Evolutionary conservation across 2,888 invertebrate species (phyloP), one percentile per base, ranked within the genome.

Genomic region (Oscheius sp.): DNA sequence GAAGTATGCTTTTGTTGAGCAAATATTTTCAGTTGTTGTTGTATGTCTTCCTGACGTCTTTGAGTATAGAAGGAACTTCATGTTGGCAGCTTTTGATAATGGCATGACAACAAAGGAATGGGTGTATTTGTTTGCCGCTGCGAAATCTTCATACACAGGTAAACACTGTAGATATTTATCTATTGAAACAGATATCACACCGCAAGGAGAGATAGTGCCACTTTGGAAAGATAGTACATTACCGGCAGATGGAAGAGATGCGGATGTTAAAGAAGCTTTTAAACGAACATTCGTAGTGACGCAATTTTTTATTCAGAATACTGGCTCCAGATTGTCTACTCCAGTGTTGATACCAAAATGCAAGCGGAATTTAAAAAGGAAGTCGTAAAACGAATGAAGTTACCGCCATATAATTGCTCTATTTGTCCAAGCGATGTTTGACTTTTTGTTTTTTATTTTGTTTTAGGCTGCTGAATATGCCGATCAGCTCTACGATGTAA

Each of bases 341-440:
- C 76, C 2, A 59, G 71, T 4, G 67, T 76, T 1, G 57, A 69
- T 24, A 63, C 68, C n/a, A 74, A 70, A 4, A 56, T 69, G 17
- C 72, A 74, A 38, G 75, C 73, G 2, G 64, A 64, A 17, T 80
- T 81, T 65, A 78, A 80, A 32, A 72, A 75, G 33, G 72, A 80
- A 24, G 77, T 81, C 0, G 72, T 78, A 4, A 36, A 66, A 24
- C 20, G 78, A 20, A 80, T 78, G 73, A 70, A 67, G 22, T 65
- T 68, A 2, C 71, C 77, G 9, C 81, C 81, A 20, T 81, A 73
- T 59, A 72, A 56, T 50, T 81, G 78, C 54, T 65, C 65, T 2
- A 51, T 38, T 26, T 51, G 56, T 24, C 36, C 54, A n/a, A 41
- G 12, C n/a, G 45, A 33, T 38, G 45, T 49, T 28, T n/a, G n/a